Conservation (phyloP, 2,113 vertebrate species). For the Theristicus caerulescens region DNA sequence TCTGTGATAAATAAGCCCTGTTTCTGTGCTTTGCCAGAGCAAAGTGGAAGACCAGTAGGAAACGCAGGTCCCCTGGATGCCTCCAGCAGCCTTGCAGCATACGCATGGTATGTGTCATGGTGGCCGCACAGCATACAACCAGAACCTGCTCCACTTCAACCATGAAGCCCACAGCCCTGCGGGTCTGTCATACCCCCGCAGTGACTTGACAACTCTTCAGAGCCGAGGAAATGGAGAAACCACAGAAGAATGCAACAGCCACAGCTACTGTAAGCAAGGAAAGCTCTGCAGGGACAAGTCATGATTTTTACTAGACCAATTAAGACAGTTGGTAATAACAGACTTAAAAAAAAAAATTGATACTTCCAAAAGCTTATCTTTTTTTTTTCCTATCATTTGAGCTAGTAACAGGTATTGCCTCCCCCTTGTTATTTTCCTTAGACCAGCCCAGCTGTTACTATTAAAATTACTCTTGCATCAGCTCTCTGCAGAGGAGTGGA, state of each 20-base stretch:
- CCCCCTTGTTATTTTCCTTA: neutral
- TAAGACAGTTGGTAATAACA: neutral
- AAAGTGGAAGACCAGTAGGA: neutral
- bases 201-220: neutral
- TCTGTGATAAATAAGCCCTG: neutral
- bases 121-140: neutral
- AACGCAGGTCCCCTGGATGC: neutral
- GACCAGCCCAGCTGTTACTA: neutral
- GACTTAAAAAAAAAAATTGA: neutral
- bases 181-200: neutral
- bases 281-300: neutral
- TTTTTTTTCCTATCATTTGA: neutral
- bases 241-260: neutral
- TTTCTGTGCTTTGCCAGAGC: neutral
- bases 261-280: neutral
- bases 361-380: neutral
- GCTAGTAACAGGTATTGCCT: neutral
- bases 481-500: neutral
- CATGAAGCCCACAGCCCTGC: neutral
- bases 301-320: neutral
- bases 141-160: neutral
- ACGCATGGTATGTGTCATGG: fast-evolving
- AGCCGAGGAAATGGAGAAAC: neutral
- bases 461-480: neutral
- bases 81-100: neutral